Conservation (phyloP, 2,113 vertebrate genomes). For the Leptosomus discolor region DNA sequence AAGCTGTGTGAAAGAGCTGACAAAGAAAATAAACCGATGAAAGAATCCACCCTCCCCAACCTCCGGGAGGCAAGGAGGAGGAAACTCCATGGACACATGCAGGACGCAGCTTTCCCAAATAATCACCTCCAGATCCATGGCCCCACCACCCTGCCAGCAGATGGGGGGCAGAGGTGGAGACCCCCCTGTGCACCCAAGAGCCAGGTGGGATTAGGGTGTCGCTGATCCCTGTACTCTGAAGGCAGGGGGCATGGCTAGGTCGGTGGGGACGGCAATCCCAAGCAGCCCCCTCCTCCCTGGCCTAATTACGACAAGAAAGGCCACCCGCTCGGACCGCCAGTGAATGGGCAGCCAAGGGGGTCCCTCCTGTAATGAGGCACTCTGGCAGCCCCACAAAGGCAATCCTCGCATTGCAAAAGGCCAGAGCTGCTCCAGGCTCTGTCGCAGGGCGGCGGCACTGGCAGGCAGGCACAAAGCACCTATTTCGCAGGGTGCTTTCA, state of each 20-base stretch:
- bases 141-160: not conserved
- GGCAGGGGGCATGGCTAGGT: fast-evolving
- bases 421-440: not conserved
- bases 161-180: not conserved
- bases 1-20: not conserved
- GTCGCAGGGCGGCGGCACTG: fast-evolving
- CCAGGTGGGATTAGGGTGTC: not conserved
- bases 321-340: fast-evolving
- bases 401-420: not conserved
- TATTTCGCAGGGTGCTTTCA: not conserved
- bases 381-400: constrained; percentile 6
- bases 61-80: fast-evolving
- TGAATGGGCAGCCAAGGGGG: not conserved
- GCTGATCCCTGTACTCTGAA: fast-evolving
- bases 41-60: not conserved
- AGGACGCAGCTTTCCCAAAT: not conserved
- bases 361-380: fast-evolving
- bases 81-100: not conserved
- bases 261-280: not conserved
- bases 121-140: not conserved
- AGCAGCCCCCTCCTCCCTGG: not conserved
- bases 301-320: not conserved
- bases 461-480: not conserved
- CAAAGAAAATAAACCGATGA: constrained; percentile 8
- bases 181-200: not conserved